Percentiles rank a stretch among this genome's conserved stretches.
Conservation (phyloP, 2,113 vertebrate species). For the Todiramphus chloris region DNA sequence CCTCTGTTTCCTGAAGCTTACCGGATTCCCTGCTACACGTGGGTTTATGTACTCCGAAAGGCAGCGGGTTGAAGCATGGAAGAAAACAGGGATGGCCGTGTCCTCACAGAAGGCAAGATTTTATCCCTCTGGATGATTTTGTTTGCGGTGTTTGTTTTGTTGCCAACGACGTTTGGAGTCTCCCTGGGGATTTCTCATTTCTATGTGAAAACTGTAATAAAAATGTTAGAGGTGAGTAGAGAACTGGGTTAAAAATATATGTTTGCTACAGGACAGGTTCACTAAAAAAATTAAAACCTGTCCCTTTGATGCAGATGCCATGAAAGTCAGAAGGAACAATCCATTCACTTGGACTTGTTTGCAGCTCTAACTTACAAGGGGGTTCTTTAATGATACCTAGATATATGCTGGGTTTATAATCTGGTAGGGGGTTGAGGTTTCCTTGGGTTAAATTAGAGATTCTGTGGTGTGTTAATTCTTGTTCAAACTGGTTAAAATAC, state of each 20-base stretch:
- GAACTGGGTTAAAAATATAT: background rate
- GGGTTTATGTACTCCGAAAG: background rate
- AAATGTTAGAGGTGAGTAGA: slow-evolving; percentile 55
- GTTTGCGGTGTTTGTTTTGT: background rate
- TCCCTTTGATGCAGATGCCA: background rate
- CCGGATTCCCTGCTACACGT: background rate
- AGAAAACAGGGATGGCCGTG: background rate
- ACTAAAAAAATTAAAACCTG: background rate
- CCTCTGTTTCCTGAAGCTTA: background rate
- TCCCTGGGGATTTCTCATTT: slow-evolving; percentile 44
- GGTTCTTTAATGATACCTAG: background rate
- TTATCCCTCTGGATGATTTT: background rate
- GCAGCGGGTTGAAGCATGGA: background rate
- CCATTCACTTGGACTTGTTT: background rate
- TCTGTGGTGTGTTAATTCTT: background rate
- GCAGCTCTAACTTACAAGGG: background rate
- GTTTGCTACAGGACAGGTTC: background rate
- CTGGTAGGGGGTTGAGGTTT: background rate
- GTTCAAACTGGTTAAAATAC: background rate
- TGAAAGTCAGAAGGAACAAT: background rate
- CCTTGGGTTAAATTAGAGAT: background rate
- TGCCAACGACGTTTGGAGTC: slow-evolving; percentile 30
- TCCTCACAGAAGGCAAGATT: background rate
- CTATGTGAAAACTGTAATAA: slow-evolving; percentile 38
- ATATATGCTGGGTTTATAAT: background rate